Evolutionary conservation across 2,797 vertebrate genomes (phyloP).

Genomic region (Chromis chromis): DNA sequence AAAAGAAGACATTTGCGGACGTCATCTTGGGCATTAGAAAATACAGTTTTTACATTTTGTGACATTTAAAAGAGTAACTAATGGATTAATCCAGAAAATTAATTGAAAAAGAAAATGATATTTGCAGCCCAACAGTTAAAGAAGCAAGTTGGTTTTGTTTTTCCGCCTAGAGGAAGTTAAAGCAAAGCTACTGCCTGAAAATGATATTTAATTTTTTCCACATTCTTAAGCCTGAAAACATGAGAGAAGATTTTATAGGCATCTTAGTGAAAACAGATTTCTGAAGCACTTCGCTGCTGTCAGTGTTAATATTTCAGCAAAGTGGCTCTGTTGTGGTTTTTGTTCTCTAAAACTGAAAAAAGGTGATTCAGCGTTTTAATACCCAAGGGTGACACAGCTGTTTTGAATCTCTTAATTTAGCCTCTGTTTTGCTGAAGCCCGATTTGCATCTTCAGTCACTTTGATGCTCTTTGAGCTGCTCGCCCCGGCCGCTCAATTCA

Average conservation of each 20-base stretch:
- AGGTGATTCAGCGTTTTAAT: slow-evolving; percentile 1
- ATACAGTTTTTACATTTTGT: no score
- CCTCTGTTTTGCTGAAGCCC: slow-evolving; percentile 8
- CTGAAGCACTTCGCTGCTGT: neutral
- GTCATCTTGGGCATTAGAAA: no score
- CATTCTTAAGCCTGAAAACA: neutral
- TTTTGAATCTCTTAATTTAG: slow-evolving; percentile 39
- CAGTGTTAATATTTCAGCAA: neutral
- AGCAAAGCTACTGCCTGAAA: neutral
- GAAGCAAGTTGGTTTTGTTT: neutral
- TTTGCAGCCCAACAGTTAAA: no score
- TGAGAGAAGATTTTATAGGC: neutral
- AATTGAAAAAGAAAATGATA: no score
- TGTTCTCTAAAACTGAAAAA: slow-evolving; percentile 36
- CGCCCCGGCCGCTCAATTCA: neutral
- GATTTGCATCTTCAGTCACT: slow-evolving; percentile 18
- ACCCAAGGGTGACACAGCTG: slow-evolving; percentile 8
- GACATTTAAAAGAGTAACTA: no score
- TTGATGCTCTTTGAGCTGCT: neutral
- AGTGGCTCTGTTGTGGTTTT: slow-evolving; percentile 21
- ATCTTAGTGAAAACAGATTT: neutral
- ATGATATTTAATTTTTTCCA: neutral
- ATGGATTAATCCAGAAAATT: no score
- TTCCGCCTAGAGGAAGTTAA: neutral
- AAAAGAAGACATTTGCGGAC: no score